Conservation (phyloP, 2,888 invertebrate species). For the Campaea margaritaria region DNA sequence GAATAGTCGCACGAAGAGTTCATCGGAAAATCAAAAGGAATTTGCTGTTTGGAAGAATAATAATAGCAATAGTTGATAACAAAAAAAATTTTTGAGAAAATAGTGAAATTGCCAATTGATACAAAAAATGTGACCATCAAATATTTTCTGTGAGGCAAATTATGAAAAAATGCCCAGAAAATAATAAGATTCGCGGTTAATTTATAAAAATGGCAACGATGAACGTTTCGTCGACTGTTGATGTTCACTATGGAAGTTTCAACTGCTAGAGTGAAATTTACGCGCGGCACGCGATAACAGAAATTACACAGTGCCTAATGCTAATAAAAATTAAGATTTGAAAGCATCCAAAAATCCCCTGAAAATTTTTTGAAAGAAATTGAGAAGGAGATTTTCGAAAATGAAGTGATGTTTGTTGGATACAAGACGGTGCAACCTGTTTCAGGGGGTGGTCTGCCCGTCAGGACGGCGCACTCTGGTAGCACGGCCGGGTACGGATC, state of each 20-base stretch:
- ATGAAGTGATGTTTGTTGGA: conserved; percentile 50
- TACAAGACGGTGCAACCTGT: conserved; percentile 74
- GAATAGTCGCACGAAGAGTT: conserved; percentile 61
- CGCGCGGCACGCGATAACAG: conserved; percentile 68
- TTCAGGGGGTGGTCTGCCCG: conserved; percentile 88
- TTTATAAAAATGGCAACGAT: conserved; percentile 52
- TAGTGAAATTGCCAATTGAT: conserved; percentile 6
- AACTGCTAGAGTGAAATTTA: conserved; percentile 65
- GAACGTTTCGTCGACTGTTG: conserved; percentile 75
- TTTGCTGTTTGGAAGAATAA: neutral
- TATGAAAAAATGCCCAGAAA: conserved; percentile 11
- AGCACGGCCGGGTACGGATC: conserved; percentile 87
- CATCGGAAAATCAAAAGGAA: conserved; percentile 48
- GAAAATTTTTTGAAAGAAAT: conserved; percentile 29
- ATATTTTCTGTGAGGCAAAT: conserved; percentile 3
- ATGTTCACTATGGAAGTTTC: conserved; percentile 58
- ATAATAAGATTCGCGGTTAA: conserved; percentile 32
- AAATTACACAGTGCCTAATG: conserved; percentile 51
- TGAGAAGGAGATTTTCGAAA: conserved; percentile 18
- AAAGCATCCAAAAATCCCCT: conserved; percentile 30
- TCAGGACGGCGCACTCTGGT: conserved; percentile 88
- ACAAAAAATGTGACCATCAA: conserved; percentile 2
- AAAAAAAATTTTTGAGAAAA: conserved; percentile 11
- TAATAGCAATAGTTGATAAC: conserved; percentile 14
- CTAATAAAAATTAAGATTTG: conserved; percentile 36